Evolutionary conservation across 2,797 vertebrate genomes (phyloP), one percentile per base, ranked within the genome.

Genomic region (Arrhamphus sclerolepis): DNA sequence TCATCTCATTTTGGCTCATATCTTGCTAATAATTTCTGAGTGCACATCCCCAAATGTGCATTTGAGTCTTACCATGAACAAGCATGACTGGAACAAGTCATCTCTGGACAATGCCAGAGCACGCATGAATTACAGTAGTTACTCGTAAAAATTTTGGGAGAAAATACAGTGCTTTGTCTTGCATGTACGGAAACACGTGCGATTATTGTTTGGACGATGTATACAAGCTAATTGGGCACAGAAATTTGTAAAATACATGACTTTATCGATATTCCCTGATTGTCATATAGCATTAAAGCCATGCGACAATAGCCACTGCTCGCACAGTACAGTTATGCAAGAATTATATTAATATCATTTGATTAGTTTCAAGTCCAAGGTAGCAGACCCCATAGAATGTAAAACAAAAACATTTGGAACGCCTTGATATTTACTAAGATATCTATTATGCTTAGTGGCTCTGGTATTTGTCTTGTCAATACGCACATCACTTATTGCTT

Each of bases 31-130:
- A 34, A 62, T 55, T 59, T 47, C 57, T 59, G 64, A 75, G 79
- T 78, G 83, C 72, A 62, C 87, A 85, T 86, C 69, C 67, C 28
- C 24, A 50, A 74, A 85, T 86, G 87, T 81, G 81, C 81, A 80
- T 87, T 56, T 42, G 62, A 42, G 34, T 56, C 40, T 42, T 7
- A 42, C 57, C 60, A 46, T 70, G 41, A 47, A 44, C 47, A 56
- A 41, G 24, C 66, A 64, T 72, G 70, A 55, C 56, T 11, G 13
- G 55, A 53, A 43, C 31, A 29, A 74, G 65, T 66, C 55, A 60
- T 67, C 63, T 66, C 17, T 54, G 59, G 77, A 73, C 82, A 85
- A 86, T 80, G 66, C 83, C 84, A 88, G 80, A 79, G 72, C 66
- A 38, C 48, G 20, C 17, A 17, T 39, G 13, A 11, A 4, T 38